phyloP scores from a whole-genome alignment of 2,113 vertebrate genomes.

The Progne subis region DNA sequence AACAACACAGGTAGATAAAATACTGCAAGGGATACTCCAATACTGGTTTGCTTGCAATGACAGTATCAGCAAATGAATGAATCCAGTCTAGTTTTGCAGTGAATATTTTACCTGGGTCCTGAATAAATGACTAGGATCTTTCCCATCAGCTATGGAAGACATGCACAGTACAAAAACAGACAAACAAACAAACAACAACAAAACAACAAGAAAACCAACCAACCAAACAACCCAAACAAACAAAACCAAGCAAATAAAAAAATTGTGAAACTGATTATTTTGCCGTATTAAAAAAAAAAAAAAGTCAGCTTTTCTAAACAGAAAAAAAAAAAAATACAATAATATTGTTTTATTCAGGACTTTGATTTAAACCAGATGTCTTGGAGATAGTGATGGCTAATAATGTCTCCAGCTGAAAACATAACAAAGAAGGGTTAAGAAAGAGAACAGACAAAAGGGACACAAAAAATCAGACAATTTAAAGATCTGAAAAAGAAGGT shows the following conservation, averaged over 20 bases:
- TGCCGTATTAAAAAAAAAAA: neutral
- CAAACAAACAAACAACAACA: neutral
- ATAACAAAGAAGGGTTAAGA: neutral
- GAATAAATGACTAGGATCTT: neutral
- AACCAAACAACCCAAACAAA: no score
- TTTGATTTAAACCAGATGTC: neutral
- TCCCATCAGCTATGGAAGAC: neutral
- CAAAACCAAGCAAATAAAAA: no score
- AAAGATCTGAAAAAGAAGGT: neutral
- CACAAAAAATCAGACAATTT: neutral
- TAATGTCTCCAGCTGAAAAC: neutral
- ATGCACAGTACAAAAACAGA: neutral
- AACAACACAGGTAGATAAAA: neutral
- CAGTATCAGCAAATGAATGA: neutral
- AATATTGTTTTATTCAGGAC: neutral
- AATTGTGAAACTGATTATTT: neutral
- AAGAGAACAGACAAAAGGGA: neutral
- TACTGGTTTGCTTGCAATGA: neutral
- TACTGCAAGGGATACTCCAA: neutral
- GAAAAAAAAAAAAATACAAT: neutral
- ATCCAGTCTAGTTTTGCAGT: neutral
- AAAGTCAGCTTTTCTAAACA: neutral
- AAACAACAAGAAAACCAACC: no score
- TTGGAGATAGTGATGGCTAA: fast-evolving
- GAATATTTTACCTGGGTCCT: neutral